Conservation (phyloP, 2,113 vertebrate species). For the Elanoides forficatus region DNA sequence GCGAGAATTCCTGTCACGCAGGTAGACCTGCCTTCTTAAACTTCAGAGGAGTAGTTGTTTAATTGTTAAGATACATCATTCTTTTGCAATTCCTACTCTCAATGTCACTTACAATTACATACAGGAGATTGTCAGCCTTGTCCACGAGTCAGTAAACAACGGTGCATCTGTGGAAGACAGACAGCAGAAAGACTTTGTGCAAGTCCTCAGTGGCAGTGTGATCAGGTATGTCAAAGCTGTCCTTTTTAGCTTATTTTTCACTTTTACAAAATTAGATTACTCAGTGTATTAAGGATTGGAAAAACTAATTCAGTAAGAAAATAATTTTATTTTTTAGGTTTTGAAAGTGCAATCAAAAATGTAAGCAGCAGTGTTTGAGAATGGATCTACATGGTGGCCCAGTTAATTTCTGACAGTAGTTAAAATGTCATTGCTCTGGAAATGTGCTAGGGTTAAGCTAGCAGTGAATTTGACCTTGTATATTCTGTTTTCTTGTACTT, state of each 20-base stretch:
- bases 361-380: neutral
- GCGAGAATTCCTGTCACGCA: constrained; percentile 81
- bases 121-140: constrained; percentile 86
- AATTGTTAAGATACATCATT: neutral
- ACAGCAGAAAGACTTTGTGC: constrained; percentile 85
- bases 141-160: constrained; percentile 86
- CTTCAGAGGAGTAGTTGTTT: neutral
- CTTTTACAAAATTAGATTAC: neutral
- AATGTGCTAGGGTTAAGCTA: neutral
- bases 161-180: constrained; percentile 86
- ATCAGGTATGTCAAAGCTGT: constrained; percentile 70
- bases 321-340: neutral
- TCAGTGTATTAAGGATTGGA: neutral
- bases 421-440: neutral
- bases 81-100: neutral
- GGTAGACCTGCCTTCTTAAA: constrained; percentile 57
- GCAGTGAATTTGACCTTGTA: neutral
- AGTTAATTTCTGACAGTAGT: neutral
- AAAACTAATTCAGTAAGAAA: neutral
- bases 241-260: neutral
- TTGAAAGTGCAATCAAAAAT: neutral
- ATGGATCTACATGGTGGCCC: neutral
- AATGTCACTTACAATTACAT: neutral
- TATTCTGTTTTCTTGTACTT: neutral
- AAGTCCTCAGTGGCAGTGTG: constrained; percentile 87